Evolutionary conservation across 2,888 invertebrate genomes (phyloP), one percentile per base, ranked within the genome.

Genomic region (Gisinianus flammeolus): DNA sequence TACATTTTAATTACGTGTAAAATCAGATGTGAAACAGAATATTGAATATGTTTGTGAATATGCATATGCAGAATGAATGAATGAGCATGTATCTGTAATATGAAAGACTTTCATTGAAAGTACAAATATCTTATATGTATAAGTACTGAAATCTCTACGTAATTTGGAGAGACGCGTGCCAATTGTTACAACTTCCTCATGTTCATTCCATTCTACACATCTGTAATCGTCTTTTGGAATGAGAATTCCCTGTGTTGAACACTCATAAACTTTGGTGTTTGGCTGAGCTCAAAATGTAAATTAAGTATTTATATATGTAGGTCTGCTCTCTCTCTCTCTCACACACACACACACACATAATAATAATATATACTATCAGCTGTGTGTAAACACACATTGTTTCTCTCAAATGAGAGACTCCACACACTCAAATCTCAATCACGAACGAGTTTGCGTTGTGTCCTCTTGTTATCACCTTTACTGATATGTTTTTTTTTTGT

Each of bases 151-250:
- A 64, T 64, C 28, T 26, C 19, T 70, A 44, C 54, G 70, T 70
- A n/a, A n/a, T n/a, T n/a, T n/a, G n/a, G n/a, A n/a, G n/a, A n/a
- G n/a, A n/a, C 70, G 70, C 70, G 70, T 70, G 70, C 70, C 70
- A 52, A 44, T 44, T 44, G n/a, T n/a, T 19, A 44, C 44, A 44
- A 70, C 70, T 70, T 70, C 70, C 70, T 70, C 70, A 70, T 70
- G 70, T 44, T 44, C 19, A 16, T 19, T 4, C 19, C 8, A 2
- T 44, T 44, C 44, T 6, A 16, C 44, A 16, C 19, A 12, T 44
- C 44, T 19, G 12, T 19, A 5, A 8, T 35, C 35, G 35, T 35
- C 35, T 35, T 35, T 12, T 35, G 35, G 35, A 35, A 8, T 19
- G 2, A 44, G 6, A 16, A 19, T 6, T 44, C 12, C 8, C 44